A percentile compares a stretch with the other conserved stretches of the same genome.
Conservation (phyloP, 2,888 invertebrate species). For the Trichogramma evanescens region DNA sequence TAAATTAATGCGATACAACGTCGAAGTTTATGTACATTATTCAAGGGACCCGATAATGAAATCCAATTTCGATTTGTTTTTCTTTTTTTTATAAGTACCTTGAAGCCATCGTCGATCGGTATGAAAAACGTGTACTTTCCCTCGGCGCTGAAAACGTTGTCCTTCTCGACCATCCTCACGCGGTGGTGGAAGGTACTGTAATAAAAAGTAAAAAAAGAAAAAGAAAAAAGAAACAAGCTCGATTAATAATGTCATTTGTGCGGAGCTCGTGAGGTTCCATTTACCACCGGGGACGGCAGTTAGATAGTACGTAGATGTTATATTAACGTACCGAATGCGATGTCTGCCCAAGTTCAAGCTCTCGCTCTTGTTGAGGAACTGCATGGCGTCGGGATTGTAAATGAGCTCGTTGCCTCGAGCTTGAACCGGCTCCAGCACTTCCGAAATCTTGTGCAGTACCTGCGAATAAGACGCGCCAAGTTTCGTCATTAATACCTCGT, state of each 20-base stretch:
- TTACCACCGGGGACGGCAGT: neutral
- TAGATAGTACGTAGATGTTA: too few relatives aligned
- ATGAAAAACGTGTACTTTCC: constrained; percentile 84
- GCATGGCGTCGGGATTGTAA: constrained; percentile 74
- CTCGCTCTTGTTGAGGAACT: constrained; percentile 72
- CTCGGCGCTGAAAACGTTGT: constrained; percentile 67
- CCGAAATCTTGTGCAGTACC: constrained; percentile 83
- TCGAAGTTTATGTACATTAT: too few relatives aligned
- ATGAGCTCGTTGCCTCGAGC: constrained; percentile 55
- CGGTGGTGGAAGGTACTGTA: constrained; percentile 68
- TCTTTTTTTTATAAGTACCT: constrained; percentile 52
- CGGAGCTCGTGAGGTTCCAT: neutral
- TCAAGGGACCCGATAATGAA: too few relatives aligned
- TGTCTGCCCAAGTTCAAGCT: constrained; percentile 65
- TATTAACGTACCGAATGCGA: constrained; percentile 59
- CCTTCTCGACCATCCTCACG: constrained; percentile 65
- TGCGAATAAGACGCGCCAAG: constrained; percentile 37
- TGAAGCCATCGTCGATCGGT: constrained; percentile 83
- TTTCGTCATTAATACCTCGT: too few relatives aligned
- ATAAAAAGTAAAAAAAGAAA: too few relatives aligned
- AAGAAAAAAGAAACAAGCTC: constrained; percentile 1
- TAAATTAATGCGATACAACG: too few relatives aligned
- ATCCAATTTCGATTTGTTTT: too few relatives aligned
- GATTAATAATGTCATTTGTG: neutral
- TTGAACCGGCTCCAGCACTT: constrained; percentile 71